phyloP scores from a whole-genome alignment of 2,113 vertebrate genomes.

The Polyodon spathula region DNA sequence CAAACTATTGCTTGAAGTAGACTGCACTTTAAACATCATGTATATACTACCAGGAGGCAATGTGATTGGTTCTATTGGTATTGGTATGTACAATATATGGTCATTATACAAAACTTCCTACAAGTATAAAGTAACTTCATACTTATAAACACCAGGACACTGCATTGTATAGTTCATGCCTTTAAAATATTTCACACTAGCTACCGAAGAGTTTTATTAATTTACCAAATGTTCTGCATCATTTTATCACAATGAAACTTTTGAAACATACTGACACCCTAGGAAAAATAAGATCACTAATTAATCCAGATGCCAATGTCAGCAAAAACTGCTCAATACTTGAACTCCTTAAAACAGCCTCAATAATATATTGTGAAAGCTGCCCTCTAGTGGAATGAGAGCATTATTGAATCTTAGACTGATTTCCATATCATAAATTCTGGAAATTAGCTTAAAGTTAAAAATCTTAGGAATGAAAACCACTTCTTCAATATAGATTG shows the following conservation, averaged over 20 bases:
- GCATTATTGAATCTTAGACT: no score
- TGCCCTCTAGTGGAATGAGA: constrained; percentile 39
- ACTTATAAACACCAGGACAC: constrained; percentile 26
- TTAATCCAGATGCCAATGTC: constrained; percentile 10
- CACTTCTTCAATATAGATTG: no score
- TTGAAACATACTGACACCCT: constrained; percentile 24
- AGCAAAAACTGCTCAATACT: constrained; percentile 19
- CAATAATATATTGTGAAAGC: constrained; percentile 29
- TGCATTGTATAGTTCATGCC: constrained; percentile 33
- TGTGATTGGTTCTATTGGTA: no score
- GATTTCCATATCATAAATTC: constrained; percentile 1
- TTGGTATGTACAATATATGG: no score
- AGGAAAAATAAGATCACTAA: constrained; percentile 14
- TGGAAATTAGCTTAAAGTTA: no score
- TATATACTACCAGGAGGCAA: no score
- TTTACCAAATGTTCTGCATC: constrained; percentile 32
- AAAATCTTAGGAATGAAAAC: no score
- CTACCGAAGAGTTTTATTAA: constrained; percentile 28
- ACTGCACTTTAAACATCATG: no score
- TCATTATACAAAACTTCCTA: no score
- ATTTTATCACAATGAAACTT: constrained; percentile 24
- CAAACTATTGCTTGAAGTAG: no score
- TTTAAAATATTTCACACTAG: constrained; percentile 12
- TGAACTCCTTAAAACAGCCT: constrained; percentile 21
- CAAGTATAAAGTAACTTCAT: constrained; percentile 26